A percentile compares a stretch with the other conserved stretches of the same genome.
phyloP scores from a whole-genome alignment of 2,113 vertebrate genomes.

The Petromus typicus region DNA sequence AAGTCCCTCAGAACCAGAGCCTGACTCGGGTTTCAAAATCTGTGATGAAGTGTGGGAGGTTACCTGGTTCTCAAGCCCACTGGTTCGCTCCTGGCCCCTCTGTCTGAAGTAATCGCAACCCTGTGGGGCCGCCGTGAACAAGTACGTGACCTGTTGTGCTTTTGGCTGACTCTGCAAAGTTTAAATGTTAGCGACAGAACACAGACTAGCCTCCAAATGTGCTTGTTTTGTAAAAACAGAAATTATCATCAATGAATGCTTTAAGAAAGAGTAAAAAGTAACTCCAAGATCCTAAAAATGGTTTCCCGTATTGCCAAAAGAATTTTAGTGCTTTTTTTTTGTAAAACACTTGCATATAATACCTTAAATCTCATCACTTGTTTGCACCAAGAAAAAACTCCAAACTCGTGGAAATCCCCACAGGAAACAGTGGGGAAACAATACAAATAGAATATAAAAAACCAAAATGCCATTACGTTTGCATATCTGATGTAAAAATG shows the following conservation, averaged over 20 bases:
- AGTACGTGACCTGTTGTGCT: constrained; percentile 76
- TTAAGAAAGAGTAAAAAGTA: constrained; percentile 68
- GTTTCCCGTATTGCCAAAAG: constrained; percentile 76
- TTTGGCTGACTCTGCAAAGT: constrained; percentile 76
- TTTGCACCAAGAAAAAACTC: constrained; percentile 79
- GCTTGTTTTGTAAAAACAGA: constrained; percentile 61
- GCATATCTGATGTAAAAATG: constrained; percentile 87
- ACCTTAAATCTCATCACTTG: constrained; percentile 74
- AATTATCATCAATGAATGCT: constrained; percentile 69
- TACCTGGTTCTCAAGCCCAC: background rate
- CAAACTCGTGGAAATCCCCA: constrained; percentile 70
- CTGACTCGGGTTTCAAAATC: constrained; percentile 27
- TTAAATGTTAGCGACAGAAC: constrained; percentile 81
- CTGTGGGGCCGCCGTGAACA: constrained; percentile 35
- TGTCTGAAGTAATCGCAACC: background rate
- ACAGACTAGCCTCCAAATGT: constrained; percentile 62
- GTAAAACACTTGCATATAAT: constrained; percentile 82
- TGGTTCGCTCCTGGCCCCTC: background rate
- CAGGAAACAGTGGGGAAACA: constrained; percentile 82
- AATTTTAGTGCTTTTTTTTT: constrained; percentile 79
- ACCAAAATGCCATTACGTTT: constrained; percentile 83
- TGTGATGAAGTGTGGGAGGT: background rate
- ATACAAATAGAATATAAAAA: constrained; percentile 85
- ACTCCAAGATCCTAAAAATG: constrained; percentile 58
- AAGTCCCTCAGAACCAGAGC: constrained; percentile 54